phyloP scores from a whole-genome alignment of 2,888 invertebrate species.

The Limulus polyphemus region DNA sequence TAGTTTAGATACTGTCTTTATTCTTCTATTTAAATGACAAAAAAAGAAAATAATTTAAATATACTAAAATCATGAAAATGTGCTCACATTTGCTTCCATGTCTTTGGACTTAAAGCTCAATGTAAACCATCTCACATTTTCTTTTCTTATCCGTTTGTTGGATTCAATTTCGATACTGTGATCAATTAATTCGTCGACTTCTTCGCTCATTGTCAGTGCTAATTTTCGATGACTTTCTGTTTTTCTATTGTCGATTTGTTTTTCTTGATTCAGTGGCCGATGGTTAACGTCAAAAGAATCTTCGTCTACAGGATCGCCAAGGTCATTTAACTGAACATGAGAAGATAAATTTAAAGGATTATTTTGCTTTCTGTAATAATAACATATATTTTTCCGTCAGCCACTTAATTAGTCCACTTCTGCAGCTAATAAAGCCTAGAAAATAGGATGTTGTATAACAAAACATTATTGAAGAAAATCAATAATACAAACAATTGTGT shows the following conservation, averaged over 20 bases:
- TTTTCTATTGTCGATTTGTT: background rate
- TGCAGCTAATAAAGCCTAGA: no score
- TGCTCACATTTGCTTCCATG: conserved; percentile 59
- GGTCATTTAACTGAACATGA: conserved; percentile 20
- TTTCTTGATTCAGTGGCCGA: conserved; percentile 1
- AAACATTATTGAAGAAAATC: no score
- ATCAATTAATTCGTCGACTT: conserved; percentile 68
- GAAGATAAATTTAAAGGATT: background rate
- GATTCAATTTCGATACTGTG: conserved; percentile 77
- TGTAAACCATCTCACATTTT: conserved; percentile 75
- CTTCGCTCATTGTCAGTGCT: conserved; percentile 35
- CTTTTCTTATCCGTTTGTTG: conserved; percentile 70
- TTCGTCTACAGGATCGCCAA: conserved; percentile 26
- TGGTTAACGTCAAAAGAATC: conserved; percentile 17
- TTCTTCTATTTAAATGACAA: conserved; percentile 1
- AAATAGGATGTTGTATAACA: no score
- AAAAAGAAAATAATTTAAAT: conserved; percentile 3
- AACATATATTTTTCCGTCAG: no score
- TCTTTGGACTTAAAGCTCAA: conserved; percentile 68
- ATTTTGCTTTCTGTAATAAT: background rate
- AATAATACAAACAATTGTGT: no score
- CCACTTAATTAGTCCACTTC: no score
- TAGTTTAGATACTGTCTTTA: no score
- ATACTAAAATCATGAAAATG: conserved; percentile 2
- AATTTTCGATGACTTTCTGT: conserved; percentile 10